Conservation (phyloP, 2,888 invertebrate species). For the Meloe dianella region DNA sequence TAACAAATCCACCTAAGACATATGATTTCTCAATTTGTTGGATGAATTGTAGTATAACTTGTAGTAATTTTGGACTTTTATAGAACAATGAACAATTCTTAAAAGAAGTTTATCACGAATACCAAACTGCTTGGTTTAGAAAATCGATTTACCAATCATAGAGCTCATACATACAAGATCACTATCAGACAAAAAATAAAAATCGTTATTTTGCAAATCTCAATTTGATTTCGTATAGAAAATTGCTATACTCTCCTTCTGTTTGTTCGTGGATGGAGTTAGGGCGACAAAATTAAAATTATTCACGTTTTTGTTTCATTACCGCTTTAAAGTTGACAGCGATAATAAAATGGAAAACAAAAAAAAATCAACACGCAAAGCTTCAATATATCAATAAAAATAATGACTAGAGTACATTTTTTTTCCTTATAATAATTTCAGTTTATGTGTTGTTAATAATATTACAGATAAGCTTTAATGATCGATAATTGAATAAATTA, state of each 20-base stretch:
- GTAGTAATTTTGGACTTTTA: not conserved
- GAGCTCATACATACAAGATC: too few species aligned
- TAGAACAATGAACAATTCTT: not conserved
- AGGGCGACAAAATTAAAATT: not conserved
- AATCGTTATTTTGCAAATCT: not conserved
- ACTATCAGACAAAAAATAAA: too few species aligned
- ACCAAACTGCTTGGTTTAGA: not conserved
- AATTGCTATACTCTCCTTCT: not conserved
- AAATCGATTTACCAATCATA: too few species aligned
- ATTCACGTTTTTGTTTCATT: not conserved
- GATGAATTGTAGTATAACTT: not conserved
- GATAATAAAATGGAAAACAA: not conserved
- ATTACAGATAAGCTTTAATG: constrained; percentile 1
- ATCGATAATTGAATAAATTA: constrained; percentile 10
- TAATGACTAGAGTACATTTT: not conserved
- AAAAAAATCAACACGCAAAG: not conserved
- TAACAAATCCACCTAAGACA: not conserved
- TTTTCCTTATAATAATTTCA: not conserved
- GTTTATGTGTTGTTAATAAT: not conserved
- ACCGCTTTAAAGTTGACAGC: not conserved
- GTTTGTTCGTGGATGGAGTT: not conserved
- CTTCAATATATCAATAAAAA: constrained; percentile 5
- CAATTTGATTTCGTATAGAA: not conserved
- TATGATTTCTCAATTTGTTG: not conserved
- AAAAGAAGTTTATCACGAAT: not conserved